Conservation (phyloP, 2,888 invertebrate species). For the Chaetogeoica ovagalla region DNA sequence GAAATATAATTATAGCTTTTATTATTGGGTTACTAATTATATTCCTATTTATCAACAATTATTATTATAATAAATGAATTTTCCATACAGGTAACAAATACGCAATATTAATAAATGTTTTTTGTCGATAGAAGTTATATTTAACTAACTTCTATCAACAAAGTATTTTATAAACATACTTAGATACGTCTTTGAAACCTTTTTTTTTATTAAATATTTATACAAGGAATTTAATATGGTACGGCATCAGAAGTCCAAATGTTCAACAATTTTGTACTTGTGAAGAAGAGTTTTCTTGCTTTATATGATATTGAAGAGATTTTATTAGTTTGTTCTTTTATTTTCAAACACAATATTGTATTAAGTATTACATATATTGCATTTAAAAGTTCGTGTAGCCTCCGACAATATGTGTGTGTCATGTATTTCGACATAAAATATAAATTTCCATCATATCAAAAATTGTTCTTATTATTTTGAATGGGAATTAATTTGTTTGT, state of each 20-base stretch:
- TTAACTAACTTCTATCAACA: background rate
- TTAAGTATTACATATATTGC: background rate
- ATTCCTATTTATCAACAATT: too few relatives aligned
- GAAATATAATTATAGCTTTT: too few relatives aligned
- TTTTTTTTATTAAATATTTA: constrained; percentile 5
- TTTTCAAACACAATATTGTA: background rate
- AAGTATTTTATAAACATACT: background rate
- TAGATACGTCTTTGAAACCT: background rate
- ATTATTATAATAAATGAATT: too few relatives aligned
- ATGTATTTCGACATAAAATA: too few relatives aligned
- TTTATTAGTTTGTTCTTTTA: background rate
- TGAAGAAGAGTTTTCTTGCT: constrained; percentile 3
- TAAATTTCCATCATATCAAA: too few relatives aligned
- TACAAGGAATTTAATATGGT: constrained; percentile 17
- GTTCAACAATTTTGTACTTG: background rate
- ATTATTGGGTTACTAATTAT: too few relatives aligned
- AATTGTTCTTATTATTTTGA: too few relatives aligned
- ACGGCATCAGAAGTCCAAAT: background rate
- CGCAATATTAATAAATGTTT: too few relatives aligned
- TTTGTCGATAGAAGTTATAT: background rate
- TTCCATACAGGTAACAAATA: too few relatives aligned
- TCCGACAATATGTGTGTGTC: background rate
- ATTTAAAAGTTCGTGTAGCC: too few relatives aligned
- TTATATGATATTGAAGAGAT: constrained; percentile 2
- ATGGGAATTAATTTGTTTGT: too few relatives aligned